Evolutionary conservation across 2,113 vertebrate species (phyloP).

Genomic region (Gavia stellata): DNA sequence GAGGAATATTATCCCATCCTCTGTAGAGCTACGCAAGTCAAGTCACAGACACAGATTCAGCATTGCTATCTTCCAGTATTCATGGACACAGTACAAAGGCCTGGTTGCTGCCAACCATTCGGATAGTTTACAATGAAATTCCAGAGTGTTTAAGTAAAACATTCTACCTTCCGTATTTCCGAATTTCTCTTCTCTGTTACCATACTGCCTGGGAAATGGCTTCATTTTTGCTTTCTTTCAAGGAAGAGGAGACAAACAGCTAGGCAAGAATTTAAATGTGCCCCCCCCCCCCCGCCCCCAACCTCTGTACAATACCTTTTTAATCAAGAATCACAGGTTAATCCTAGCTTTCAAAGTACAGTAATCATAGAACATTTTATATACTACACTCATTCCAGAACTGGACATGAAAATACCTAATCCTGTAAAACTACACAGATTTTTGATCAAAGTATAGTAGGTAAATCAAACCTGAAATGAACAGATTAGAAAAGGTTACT

Average conservation of each 20-base stretch:
- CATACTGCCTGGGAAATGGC: not conserved
- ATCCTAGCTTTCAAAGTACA: conserved; percentile 80
- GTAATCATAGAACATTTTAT: conserved; percentile 64
- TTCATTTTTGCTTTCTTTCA: not conserved
- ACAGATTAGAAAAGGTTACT: conserved; percentile 83
- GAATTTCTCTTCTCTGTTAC: not conserved
- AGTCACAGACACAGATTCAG: not conserved
- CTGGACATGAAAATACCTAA: conserved; percentile 79
- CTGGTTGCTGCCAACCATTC: not conserved
- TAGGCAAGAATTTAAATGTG: not conserved
- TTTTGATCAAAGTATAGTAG: conserved; percentile 79
- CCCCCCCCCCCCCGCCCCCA: not conserved
- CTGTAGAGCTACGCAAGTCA: not conserved
- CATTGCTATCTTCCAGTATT: not conserved
- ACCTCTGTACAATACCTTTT: conserved; percentile 64
- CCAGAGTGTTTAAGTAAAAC: not conserved
- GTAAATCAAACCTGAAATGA: conserved; percentile 87
- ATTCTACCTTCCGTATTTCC: not conserved
- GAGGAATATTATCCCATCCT: not conserved
- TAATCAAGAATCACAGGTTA: conserved; percentile 80
- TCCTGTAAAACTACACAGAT: conserved; percentile 83
- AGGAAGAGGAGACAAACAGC: not conserved
- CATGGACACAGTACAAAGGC: not conserved
- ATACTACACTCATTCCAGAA: conserved; percentile 80
- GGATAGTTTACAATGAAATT: not conserved